Evolutionary conservation across 64 coral and sea anemone species (phyloP).

Genomic region (Actinia equina): DNA sequence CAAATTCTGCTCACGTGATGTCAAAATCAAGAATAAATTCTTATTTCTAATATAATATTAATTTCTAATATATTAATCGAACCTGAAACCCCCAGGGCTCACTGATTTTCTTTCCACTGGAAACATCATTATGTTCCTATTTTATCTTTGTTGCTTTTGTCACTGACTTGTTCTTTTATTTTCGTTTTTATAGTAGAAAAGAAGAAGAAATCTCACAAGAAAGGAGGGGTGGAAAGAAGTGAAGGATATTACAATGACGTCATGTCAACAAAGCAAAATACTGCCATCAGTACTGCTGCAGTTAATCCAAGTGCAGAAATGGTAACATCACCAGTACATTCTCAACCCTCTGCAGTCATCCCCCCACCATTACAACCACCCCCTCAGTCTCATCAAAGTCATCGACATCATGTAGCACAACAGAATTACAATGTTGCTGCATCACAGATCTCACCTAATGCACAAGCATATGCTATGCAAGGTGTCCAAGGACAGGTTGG

Average conservation of each 20-base stretch:
- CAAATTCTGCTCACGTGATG: no score
- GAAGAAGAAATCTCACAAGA: slow-evolving; percentile 61
- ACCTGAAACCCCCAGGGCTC: no score
- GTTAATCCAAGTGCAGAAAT: slow-evolving; percentile 48
- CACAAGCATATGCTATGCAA: not conserved
- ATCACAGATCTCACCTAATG: not conserved
- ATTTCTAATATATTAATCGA: no score
- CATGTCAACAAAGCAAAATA: not conserved
- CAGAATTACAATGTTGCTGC: not conserved
- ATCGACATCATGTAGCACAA: not conserved
- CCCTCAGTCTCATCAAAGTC: not conserved
- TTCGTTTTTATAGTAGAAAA: slow-evolving; percentile 1
- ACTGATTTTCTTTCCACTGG: no score
- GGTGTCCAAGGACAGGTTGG: not conserved
- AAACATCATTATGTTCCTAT: not conserved
- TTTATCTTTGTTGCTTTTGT: not conserved
- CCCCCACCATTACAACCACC: slow-evolving; percentile 7
- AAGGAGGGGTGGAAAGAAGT: slow-evolving; percentile 23
- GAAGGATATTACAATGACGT: slow-evolving; percentile 20
- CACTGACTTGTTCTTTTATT: not conserved
- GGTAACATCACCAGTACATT: slow-evolving; percentile 27
- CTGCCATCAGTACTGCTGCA: slow-evolving; percentile 29
- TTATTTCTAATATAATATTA: no score
- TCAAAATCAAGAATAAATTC: no score
- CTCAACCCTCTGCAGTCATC: not conserved